phyloP scores from a whole-genome alignment of 2,888 invertebrate genomes.

The Stenolophus ochropezus region DNA sequence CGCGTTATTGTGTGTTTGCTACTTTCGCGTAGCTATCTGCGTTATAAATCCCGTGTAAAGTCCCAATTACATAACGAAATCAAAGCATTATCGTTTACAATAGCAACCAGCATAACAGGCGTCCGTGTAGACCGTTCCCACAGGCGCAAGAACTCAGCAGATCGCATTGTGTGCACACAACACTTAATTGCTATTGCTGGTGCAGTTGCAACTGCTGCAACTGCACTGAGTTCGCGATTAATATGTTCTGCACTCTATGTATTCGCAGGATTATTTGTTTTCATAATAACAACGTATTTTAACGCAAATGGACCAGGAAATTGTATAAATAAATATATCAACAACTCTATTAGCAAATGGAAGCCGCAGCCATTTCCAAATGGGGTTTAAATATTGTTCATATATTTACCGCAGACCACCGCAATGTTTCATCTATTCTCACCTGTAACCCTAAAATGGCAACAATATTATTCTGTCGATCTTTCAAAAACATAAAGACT shows the following conservation, averaged over 20 bases:
- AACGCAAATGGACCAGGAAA: background rate
- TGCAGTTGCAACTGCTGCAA: slow-evolving; percentile 5
- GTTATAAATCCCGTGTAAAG: background rate
- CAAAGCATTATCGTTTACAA: background rate
- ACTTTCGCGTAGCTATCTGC: too few relatives aligned
- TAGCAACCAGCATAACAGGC: background rate
- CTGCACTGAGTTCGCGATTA: background rate
- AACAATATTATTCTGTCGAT: too few relatives aligned
- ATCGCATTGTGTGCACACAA: slow-evolving; percentile 15
- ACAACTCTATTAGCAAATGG: background rate
- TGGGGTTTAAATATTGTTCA: background rate
- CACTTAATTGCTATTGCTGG: slow-evolving; percentile 29
- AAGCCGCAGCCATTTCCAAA: background rate
- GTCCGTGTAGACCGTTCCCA: background rate
- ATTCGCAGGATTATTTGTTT: slow-evolving; percentile 14
- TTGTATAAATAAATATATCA: background rate
- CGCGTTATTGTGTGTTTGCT: too few relatives aligned
- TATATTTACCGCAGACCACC: too few relatives aligned
- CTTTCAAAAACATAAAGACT: too few relatives aligned
- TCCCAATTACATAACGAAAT: background rate
- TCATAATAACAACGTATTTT: slow-evolving; percentile 3
- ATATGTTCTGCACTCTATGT: slow-evolving; percentile 8
- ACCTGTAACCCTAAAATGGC: too few relatives aligned
- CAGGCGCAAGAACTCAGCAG: slow-evolving; percentile 33
- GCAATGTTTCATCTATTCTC: too few relatives aligned